Conservation (phyloP, 2,888 invertebrate genomes). For the Yponomeuta plumbellus region DNA sequence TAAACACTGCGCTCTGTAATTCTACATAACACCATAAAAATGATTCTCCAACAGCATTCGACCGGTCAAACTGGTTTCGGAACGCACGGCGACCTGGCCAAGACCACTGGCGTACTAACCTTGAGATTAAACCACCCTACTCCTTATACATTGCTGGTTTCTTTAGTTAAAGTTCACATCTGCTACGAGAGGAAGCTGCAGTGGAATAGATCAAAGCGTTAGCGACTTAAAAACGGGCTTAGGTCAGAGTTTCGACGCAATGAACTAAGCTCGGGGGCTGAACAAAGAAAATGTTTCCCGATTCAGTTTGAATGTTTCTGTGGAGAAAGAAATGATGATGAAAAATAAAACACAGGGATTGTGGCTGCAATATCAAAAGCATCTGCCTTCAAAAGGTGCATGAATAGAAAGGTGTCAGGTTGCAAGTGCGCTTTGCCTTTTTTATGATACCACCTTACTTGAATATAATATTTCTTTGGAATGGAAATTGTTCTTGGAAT, state of each 20-base stretch:
- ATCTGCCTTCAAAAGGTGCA: slow-evolving; percentile 1
- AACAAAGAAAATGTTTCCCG: not conserved
- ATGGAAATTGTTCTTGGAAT: not conserved
- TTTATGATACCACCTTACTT: not conserved
- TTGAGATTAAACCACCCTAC: not conserved
- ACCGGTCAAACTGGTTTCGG: slow-evolving; percentile 11
- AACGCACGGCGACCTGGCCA: slow-evolving; percentile 2
- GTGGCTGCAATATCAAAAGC: not conserved
- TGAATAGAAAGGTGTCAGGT: not conserved
- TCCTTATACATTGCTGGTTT: not conserved
- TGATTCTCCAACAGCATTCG: slow-evolving; percentile 4
- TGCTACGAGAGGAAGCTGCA: not conserved
- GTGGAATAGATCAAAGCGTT: not conserved
- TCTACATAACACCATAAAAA: slow-evolving; percentile 13
- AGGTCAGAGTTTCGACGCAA: not conserved
- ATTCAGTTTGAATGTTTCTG: not conserved
- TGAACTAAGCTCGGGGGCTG: not conserved
- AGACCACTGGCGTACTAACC: slow-evolving; percentile 4
- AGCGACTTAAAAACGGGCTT: not conserved
- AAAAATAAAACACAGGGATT: not conserved
- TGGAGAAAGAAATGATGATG: not conserved
- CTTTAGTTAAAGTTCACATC: not conserved
- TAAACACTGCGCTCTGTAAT: slow-evolving; percentile 11
- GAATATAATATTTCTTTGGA: not conserved
- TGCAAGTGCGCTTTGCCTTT: not conserved